phyloP scores from a whole-genome alignment of 2,888 invertebrate species.

The Drosophila anceps region DNA sequence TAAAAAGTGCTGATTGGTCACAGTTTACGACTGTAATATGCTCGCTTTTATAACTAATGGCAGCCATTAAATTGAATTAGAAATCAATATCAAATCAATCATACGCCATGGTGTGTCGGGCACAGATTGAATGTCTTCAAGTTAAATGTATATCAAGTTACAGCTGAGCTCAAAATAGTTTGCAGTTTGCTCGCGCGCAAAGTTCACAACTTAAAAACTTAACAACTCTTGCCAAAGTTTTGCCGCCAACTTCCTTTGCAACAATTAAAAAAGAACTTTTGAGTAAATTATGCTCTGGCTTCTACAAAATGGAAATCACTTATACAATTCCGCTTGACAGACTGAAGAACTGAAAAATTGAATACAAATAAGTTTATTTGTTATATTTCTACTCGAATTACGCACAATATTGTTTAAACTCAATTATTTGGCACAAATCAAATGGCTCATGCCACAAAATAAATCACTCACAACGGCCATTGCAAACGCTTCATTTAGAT shows the following conservation, averaged over 20 bases:
- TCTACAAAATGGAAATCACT: background rate
- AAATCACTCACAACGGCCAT: background rate
- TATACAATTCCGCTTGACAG: background rate
- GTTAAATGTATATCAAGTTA: conserved; percentile 3
- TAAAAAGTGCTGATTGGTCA: conserved; percentile 23
- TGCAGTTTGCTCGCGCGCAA: background rate
- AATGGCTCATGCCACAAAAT: background rate
- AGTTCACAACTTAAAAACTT: conserved; percentile 13
- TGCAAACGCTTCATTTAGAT: background rate
- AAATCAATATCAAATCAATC: conserved; percentile 47
- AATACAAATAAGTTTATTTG: background rate
- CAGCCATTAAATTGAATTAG: conserved; percentile 25
- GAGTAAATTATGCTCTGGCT: background rate
- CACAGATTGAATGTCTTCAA: conserved; percentile 3
- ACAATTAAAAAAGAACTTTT: conserved; percentile 10
- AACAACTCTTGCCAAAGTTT: background rate
- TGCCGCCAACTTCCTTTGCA: conserved; percentile 11
- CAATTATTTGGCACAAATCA: background rate
- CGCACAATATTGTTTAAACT: background rate
- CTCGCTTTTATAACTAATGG: conserved; percentile 1
- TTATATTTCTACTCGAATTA: too few relatives aligned
- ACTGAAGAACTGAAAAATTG: background rate
- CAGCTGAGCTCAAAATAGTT: conserved; percentile 9
- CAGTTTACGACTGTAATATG: conserved; percentile 17
- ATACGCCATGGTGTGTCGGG: conserved; percentile 39